phyloP scores from a whole-genome alignment of 2,113 vertebrate species.

The Salvator merianae region DNA sequence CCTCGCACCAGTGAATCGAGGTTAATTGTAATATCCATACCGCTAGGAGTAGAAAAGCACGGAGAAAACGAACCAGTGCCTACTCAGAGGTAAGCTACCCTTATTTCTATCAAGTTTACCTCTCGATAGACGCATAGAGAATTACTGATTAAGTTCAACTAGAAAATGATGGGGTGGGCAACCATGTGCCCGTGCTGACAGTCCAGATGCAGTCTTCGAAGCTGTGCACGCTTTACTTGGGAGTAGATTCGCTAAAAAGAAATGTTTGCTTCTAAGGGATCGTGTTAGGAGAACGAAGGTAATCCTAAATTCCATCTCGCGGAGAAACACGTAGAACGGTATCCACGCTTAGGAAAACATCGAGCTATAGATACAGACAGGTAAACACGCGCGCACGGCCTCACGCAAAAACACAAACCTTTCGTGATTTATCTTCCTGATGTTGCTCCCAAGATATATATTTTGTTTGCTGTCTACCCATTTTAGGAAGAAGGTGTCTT shows the following conservation, averaged over 20 bases:
- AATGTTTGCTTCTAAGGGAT: too few relatives aligned
- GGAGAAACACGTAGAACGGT: neutral
- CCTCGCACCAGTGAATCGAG: neutral
- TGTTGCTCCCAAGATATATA: neutral
- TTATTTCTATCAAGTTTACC: too few relatives aligned
- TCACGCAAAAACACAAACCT: neutral
- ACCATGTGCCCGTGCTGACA: too few relatives aligned
- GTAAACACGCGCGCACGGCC: neutral
- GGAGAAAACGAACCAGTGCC: too few relatives aligned
- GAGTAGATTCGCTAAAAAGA: neutral
- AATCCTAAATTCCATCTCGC: neutral
- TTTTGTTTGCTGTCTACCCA: neutral
- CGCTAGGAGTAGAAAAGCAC: too few relatives aligned
- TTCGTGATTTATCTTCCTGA: neutral
- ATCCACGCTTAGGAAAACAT: neutral
- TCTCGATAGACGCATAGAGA: too few relatives aligned
- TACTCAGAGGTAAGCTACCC: too few relatives aligned
- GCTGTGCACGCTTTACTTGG: neutral
- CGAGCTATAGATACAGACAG: neutral
- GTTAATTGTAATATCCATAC: neutral
- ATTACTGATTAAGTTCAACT: too few relatives aligned
- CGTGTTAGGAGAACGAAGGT: neutral
- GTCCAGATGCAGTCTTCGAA: too few relatives aligned
- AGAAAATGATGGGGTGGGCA: too few relatives aligned
- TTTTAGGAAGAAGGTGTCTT: constrained; percentile 19